These are phyloP conservation scores for Rhinella marina DNA, from an alignment of 2,797 vertebrate genomes.

Conservation along the genomic window DNA sequence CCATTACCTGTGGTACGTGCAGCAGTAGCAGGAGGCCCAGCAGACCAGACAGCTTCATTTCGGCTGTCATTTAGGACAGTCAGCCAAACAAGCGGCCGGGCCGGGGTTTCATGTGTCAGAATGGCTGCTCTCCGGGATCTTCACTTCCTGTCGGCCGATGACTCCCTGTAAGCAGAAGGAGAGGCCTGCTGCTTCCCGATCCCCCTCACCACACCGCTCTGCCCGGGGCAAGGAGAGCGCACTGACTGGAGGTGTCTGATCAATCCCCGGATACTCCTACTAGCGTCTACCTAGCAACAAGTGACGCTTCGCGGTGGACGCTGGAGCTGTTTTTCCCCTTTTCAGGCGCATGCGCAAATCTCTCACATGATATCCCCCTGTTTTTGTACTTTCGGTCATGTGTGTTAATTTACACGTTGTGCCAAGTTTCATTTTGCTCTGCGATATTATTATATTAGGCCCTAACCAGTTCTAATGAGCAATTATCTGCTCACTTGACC, in stretches of 20 bases:
- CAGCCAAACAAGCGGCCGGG: not conserved
- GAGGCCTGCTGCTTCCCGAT: not conserved
- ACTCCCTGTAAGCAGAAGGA: not conserved
- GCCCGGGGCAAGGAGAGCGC: not conserved
- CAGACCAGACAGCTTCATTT: conserved; percentile 1
- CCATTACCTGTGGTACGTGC: conserved; percentile 35
- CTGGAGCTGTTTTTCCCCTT: too few species aligned
- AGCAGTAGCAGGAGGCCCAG: conserved; percentile 40
- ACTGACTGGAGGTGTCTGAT: not conserved
- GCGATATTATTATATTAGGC: too few species aligned
- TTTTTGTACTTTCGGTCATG: not conserved
- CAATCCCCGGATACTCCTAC: not conserved
- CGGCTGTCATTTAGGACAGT: conserved; percentile 22
- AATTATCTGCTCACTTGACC: too few species aligned
- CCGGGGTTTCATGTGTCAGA: conserved; percentile 23
- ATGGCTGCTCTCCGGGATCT: not conserved
- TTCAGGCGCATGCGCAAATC: not conserved
- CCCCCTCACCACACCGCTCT: not conserved
- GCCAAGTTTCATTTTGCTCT: not conserved
- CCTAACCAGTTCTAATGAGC: too few species aligned
- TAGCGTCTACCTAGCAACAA: conserved; percentile 18
- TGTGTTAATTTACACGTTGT: not conserved
- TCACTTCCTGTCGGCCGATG: not conserved
- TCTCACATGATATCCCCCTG: not conserved
- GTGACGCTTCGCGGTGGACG: not conserved